phyloP scores from a whole-genome alignment of 2,797 vertebrate species.

The Melanotaenia boesemani region DNA sequence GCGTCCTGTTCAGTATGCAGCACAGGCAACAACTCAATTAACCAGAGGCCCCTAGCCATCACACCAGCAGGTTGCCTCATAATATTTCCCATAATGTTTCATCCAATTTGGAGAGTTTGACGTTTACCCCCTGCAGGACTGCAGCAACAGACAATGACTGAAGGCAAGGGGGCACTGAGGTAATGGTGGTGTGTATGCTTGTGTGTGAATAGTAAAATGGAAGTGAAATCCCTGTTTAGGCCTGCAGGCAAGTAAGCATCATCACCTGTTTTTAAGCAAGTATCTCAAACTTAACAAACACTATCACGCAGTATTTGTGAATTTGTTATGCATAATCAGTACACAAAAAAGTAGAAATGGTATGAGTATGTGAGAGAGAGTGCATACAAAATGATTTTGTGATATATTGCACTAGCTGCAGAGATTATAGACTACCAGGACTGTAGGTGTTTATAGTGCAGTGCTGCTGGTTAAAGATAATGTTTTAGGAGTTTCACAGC shows the following conservation, averaged over 20 bases:
- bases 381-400: slow-evolving; percentile 49
- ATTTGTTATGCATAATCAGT: slow-evolving; percentile 41
- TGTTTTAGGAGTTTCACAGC: slow-evolving; percentile 61
- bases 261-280: slow-evolving; percentile 20
- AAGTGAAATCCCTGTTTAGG: slow-evolving; percentile 27
- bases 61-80: slow-evolving; percentile 80
- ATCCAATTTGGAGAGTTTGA: slow-evolving; percentile 85
- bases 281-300: slow-evolving; percentile 52
- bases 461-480: slow-evolving; percentile 58
- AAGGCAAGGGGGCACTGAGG: slow-evolving; percentile 71
- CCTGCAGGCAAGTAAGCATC: slow-evolving; percentile 60
- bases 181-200: slow-evolving; percentile 41
- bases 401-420: slow-evolving; percentile 49
- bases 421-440: slow-evolving; percentile 54
- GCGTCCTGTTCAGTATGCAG: slow-evolving; percentile 75
- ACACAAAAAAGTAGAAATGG: slow-evolving; percentile 36
- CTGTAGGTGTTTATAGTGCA: slow-evolving; percentile 52
- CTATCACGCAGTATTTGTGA: slow-evolving; percentile 30
- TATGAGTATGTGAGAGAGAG: neutral
- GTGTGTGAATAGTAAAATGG: slow-evolving; percentile 40
- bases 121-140: slow-evolving; percentile 80
- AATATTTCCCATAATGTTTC: slow-evolving; percentile 86
- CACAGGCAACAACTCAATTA: slow-evolving; percentile 78
- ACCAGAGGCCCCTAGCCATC: slow-evolving; percentile 75
- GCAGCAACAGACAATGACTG: slow-evolving; percentile 77